Evolutionary conservation across 2,113 vertebrate genomes (phyloP).

Genomic region (Periophthalmus modestus): DNA sequence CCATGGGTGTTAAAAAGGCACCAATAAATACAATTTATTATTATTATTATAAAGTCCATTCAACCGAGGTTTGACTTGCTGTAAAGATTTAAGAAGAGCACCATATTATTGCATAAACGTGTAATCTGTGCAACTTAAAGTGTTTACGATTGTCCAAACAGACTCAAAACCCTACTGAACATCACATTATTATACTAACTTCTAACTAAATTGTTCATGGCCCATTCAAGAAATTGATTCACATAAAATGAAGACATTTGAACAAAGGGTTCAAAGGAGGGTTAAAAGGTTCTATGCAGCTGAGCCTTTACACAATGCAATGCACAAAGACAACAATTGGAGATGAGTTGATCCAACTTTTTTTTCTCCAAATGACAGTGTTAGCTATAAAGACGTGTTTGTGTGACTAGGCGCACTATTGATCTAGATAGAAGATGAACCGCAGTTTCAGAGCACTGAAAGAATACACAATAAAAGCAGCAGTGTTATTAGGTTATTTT

Average conservation of each 20-base stretch:
- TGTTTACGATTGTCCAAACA: neutral
- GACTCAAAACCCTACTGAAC: neutral
- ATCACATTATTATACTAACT: slow-evolving; percentile 25
- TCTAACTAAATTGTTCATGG: neutral
- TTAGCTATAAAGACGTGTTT: slow-evolving; percentile 32
- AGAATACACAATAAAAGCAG: slow-evolving; percentile 19
- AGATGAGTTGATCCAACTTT: neutral
- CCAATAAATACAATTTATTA: no score
- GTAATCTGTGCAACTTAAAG: neutral
- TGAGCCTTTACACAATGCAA: slow-evolving; percentile 29
- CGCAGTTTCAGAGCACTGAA: slow-evolving; percentile 50
- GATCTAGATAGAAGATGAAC: slow-evolving; percentile 53
- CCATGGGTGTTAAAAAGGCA: no score
- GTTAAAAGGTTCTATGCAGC: slow-evolving; percentile 30
- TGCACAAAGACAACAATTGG: slow-evolving; percentile 38
- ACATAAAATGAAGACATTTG: slow-evolving; percentile 37
- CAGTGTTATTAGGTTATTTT: neutral
- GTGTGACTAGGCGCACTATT: slow-evolving; percentile 31
- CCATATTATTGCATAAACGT: neutral
- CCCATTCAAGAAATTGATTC: slow-evolving; percentile 35
- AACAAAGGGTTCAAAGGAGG: slow-evolving; percentile 22
- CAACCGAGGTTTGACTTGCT: neutral
- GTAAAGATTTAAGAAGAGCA: neutral
- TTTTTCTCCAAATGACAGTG: slow-evolving; percentile 34
- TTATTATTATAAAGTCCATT: neutral